Evolutionary conservation across 2,888 invertebrate genomes (phyloP), one percentile per base, ranked within the genome.

Genomic region (Clistopyga incitator): DNA sequence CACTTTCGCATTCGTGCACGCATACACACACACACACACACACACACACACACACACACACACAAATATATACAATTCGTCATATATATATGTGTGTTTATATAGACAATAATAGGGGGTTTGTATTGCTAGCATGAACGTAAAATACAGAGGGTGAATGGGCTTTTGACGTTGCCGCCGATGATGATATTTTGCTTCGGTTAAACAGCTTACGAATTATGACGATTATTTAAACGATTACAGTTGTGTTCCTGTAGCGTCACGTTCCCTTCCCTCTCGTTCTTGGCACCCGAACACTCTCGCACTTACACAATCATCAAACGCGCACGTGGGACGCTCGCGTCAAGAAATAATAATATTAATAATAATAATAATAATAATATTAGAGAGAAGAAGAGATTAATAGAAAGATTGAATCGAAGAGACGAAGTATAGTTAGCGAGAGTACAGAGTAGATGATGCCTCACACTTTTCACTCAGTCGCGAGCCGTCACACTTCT

Each of bases 381-480:
- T 68, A 79, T 78, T 65, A 54, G 64, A 61, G 52, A 80, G 74
- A 71, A 68, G 61, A 82, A 78, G 61, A 78, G 78, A 82, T 76
- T 76, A 72, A 84, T 64, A 81, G 74, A 80, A 52, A 83, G 77
- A 80, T 47, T 77, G 67, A 86, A 75, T 47, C 64, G 81, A 82
- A 71, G 70, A 77, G 82, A 81, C 79, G 82, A 72, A 81, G 74
- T 56, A 77, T 50, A 79, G 76, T 78, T 56, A 67, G 72, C 79
- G 79, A 74, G 75, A 76, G 71, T 50, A 68, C 47, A 72, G 74
- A 50, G n/a, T 74, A 54, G 23, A 45, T 72, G 20, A 78, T 52
- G 77, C 61, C 70, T 72, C 77, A 81, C 78, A 82, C 72, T 78
- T 70, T 89, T 77, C 88, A 88, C 82, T 86, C 85, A 75, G 34